phyloP scores from a whole-genome alignment of 2,113 vertebrate genomes.

The Arenaria interpres region DNA sequence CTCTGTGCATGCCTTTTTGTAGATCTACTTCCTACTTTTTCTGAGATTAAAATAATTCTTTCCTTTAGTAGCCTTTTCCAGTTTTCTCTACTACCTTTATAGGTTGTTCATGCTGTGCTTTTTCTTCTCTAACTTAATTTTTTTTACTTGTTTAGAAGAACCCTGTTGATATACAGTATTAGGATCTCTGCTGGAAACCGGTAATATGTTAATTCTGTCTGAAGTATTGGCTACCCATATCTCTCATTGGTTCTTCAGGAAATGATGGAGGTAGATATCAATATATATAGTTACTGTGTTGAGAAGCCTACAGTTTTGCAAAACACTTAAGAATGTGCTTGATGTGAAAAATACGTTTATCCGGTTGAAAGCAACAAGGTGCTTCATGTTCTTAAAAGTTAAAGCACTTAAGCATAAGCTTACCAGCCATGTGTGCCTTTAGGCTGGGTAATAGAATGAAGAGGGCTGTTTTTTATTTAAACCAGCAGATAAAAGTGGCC shows the following conservation, averaged over 20 bases:
- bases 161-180: background rate
- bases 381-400: background rate
- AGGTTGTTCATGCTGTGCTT: background rate
- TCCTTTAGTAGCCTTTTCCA: background rate
- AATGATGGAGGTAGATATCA: background rate
- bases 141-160: conserved; percentile 35
- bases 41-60: conserved; percentile 3
- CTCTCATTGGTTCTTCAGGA: background rate
- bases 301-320: background rate
- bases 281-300: background rate
- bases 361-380: conserved; percentile 5
- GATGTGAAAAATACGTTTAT: background rate
- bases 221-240: background rate
- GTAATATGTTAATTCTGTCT: background rate
- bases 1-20: background rate
- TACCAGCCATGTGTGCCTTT: background rate
- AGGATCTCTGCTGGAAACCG: conserved; percentile 19
- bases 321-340: background rate
- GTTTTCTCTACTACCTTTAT: background rate
- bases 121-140: background rate
- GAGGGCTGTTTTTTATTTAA: background rate
- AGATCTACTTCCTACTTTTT: background rate
- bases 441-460: background rate
- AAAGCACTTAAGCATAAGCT: background rate
- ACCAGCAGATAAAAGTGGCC: background rate